phyloP scores from a whole-genome alignment of 1,140 invertebrate species.

The Anoplophora glabripennis region DNA sequence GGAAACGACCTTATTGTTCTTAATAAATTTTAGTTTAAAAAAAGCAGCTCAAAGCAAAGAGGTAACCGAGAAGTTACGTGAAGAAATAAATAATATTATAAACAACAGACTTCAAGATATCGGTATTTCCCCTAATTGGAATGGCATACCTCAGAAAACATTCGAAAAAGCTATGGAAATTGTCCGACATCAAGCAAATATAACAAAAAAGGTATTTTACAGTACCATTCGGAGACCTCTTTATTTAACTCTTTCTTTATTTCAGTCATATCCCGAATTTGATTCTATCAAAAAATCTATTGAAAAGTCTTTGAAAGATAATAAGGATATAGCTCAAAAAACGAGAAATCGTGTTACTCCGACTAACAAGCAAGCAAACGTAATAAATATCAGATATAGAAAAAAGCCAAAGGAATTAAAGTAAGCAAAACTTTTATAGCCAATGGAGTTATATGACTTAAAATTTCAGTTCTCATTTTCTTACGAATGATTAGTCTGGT shows the following conservation, averaged over 20 bases:
- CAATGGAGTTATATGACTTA: too few relatives aligned
- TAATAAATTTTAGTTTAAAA: slow-evolving; percentile 7
- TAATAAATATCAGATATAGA: slow-evolving; percentile 6
- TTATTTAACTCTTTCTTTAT: neutral
- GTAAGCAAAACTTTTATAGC: neutral
- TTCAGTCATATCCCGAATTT: slow-evolving; percentile 26
- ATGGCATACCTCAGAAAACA: slow-evolving; percentile 37
- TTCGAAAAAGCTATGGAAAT: slow-evolving; percentile 40
- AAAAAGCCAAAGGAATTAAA: slow-evolving; percentile 4
- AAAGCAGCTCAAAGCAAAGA: slow-evolving; percentile 22
- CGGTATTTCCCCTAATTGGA: slow-evolving; percentile 42
- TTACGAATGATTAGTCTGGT: too few relatives aligned
- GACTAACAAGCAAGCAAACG: slow-evolving; percentile 12
- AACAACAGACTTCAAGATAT: slow-evolving; percentile 33
- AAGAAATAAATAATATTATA: slow-evolving; percentile 33
- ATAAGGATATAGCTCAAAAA: slow-evolving; percentile 2
- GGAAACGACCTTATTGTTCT: slow-evolving; percentile 1
- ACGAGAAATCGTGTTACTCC: slow-evolving; percentile 1
- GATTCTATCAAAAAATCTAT: slow-evolving; percentile 22
- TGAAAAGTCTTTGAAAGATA: slow-evolving; percentile 20
- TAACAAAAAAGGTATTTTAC: slow-evolving; percentile 36
- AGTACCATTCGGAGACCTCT: neutral
- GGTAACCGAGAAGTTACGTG: slow-evolving; percentile 27
- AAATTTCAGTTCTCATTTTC: too few relatives aligned
- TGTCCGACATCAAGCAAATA: slow-evolving; percentile 39